Conservation (phyloP, 1,140 invertebrate species). For the Polypedilum pembai region DNA sequence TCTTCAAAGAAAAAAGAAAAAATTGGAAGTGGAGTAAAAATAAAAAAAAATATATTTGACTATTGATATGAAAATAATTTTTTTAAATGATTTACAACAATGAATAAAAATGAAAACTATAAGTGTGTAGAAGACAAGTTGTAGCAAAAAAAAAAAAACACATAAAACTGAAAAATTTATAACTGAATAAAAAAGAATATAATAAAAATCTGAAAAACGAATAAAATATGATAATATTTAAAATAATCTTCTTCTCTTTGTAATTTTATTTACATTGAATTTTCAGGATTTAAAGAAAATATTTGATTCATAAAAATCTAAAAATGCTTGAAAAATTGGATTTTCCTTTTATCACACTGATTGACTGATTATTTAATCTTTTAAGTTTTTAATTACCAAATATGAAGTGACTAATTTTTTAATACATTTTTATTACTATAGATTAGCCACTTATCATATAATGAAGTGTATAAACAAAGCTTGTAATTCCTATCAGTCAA, state of each 20-base stretch:
- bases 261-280: neutral
- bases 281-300: neutral
- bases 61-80: neutral
- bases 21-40: neutral
- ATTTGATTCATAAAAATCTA: too few species aligned
- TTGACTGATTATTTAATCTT: too few species aligned
- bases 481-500: neutral
- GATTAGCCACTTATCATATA: too few species aligned
- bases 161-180: neutral
- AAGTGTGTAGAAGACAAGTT: neutral
- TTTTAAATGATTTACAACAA: slow-evolving; percentile 5
- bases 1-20: neutral
- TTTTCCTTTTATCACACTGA: too few species aligned
- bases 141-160: neutral
- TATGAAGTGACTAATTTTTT: too few species aligned
- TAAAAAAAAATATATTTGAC: neutral
- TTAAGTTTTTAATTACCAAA: too few species aligned
- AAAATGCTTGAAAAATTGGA: too few species aligned
- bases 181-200: neutral
- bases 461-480: neutral
- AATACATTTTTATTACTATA: too few species aligned
- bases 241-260: neutral
- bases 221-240: neutral
- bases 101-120: neutral
- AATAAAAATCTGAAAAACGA: neutral